Evolutionary conservation across 2,113 vertebrate genomes (phyloP), one percentile per base, ranked within the genome.

Genomic region (Syrmaticus mikado): DNA sequence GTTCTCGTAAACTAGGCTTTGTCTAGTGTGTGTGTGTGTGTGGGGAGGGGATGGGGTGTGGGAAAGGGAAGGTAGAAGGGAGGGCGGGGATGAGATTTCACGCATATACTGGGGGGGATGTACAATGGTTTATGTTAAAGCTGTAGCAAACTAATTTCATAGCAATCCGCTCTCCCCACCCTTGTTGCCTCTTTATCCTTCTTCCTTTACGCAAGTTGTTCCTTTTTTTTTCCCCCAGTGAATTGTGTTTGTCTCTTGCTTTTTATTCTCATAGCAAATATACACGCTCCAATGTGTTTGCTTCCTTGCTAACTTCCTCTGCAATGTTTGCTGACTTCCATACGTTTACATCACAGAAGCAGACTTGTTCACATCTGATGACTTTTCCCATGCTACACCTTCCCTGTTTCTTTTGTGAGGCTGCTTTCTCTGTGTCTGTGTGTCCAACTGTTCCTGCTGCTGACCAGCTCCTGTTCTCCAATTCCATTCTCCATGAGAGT

Each of bases 361-460:
- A 80, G 38, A 46, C 36, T 60, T 30, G n/a, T 58, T 18, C 65
- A 81, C 60, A 81, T 16, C 46, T 41, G 18, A 11, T 24, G 16
- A n/a, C 36, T 82, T 32, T 55, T 65, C 62, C 57, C 34, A 24
- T 14, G 13, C 25, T 65, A n/a, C 14, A 88, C 27, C 41, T 28
- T 64, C 50, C 27, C 46, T 1, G 6, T 55, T 95, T 86, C 21
- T 30, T 71, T 71, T 45, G 21, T 58, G 32, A 34, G 19, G 61
- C 6, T 18, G 20, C 40, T 62, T 77, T 58, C 52, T 86, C 17
- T 58, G 17, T 20, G 28, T 20, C 19, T 12, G 8, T 17, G 46
- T 0, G 2, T 46, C 46, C 55, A n/a, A 0, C 25, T n/a, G 13
- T 45, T 82, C 41, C 48, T 76, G 1, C 0, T 18, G 13, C 52